Conservation (phyloP, 2,797 vertebrate genomes). For the Erpetoichthys calabaricus region DNA sequence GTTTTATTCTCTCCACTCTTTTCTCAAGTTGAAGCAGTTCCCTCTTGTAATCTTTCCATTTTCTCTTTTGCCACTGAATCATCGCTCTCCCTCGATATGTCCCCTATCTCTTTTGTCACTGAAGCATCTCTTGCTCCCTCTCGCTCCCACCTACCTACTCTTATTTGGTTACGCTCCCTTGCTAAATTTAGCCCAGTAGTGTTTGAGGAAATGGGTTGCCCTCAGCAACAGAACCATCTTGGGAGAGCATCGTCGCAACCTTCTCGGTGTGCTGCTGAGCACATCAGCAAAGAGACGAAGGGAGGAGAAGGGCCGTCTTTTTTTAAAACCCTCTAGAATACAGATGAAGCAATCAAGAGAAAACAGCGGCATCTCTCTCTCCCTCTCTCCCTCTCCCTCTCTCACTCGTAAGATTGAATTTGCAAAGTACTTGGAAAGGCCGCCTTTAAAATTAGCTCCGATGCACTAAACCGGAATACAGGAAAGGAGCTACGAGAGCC, state of each 20-base stretch:
- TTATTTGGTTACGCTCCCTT: conserved; percentile 43
- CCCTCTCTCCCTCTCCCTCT: conserved; percentile 20
- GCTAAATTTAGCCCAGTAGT: conserved; percentile 40
- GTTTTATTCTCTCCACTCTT: not conserved
- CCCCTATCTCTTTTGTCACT: conserved; percentile 2
- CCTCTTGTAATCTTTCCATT: not conserved
- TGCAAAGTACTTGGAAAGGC: too few species aligned
- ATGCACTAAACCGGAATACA: conserved; percentile 51
- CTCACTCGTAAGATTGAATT: conserved; percentile 24
- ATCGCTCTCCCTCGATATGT: not conserved
- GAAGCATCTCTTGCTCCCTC: conserved; percentile 31
- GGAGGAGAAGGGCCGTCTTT: too few species aligned
- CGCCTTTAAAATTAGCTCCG: conserved; percentile 43
- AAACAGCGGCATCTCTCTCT: conserved; percentile 5
- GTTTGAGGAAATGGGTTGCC: conserved; percentile 49
- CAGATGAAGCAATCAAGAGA: conserved; percentile 10
- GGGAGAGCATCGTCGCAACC: conserved; percentile 21
- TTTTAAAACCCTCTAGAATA: conserved; percentile 11
- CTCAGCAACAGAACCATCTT: conserved; percentile 49
- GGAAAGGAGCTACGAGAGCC: conserved; percentile 37
- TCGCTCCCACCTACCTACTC: conserved; percentile 42
- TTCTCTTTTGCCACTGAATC: not conserved
- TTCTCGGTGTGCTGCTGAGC: too few species aligned
- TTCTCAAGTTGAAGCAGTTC: not conserved
- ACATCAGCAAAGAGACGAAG: too few species aligned